Percentiles rank a stretch among this genome's conserved stretches.
Evolutionary conservation across 2,888 invertebrate genomes (phyloP).

Genomic region (Phasia obesa): DNA sequence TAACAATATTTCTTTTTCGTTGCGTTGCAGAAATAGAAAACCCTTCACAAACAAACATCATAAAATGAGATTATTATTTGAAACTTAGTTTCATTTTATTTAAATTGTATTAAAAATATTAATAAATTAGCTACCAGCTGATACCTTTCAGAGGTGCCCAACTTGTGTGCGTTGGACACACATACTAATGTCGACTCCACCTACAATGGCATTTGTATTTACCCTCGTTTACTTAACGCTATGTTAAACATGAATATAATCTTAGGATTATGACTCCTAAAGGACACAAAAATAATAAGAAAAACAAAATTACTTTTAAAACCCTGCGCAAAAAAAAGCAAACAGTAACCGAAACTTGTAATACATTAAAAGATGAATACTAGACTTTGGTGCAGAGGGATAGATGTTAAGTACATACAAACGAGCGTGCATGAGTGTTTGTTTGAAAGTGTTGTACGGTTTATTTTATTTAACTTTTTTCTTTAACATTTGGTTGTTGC

Average conservation of each 20-base stretch:
- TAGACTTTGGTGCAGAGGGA: constrained; percentile 53
- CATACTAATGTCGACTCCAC: neutral
- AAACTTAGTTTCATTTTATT: constrained; percentile 27
- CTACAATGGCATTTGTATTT: neutral
- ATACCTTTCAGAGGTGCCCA: neutral
- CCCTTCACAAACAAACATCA: neutral
- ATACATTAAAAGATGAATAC: constrained; percentile 66
- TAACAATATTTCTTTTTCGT: no score
- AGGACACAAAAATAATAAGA: constrained; percentile 71
- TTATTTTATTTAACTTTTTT: constrained; percentile 42
- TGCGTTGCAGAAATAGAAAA: neutral
- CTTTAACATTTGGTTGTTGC: constrained; percentile 22
- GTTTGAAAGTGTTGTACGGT: constrained; percentile 73
- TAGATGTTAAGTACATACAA: constrained; percentile 15
- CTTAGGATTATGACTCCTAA: constrained; percentile 79
- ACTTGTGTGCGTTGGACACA: no score
- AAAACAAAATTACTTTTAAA: constrained; percentile 37
- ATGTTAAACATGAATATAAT: constrained; percentile 79
- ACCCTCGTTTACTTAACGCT: constrained; percentile 45
- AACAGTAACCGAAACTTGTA: constrained; percentile 48
- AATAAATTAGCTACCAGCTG: constrained; percentile 57
- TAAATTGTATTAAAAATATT: constrained; percentile 38
- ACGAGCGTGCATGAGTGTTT: neutral
- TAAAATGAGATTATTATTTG: constrained; percentile 3
- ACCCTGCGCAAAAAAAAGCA: constrained; percentile 11